A percentile compares a stretch with the other conserved stretches of the same genome.
Evolutionary conservation across 2,113 vertebrate genomes (phyloP).

Genomic region (Synodontis membranacea): DNA sequence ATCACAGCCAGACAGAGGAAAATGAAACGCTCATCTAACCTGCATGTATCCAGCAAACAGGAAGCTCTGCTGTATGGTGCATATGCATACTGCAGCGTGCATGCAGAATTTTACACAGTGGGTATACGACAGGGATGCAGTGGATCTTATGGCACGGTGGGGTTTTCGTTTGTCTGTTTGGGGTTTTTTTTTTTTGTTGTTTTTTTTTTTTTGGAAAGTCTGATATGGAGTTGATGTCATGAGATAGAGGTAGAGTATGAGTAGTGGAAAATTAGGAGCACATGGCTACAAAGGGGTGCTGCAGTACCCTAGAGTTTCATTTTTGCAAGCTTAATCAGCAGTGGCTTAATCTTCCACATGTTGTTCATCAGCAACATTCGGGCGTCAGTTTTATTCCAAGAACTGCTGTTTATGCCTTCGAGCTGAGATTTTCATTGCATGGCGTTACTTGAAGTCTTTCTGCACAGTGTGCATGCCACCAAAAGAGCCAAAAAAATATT

Average conservation of each 20-base stretch:
- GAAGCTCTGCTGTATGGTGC: constrained; percentile 9
- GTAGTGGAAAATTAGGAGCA: constrained; percentile 9
- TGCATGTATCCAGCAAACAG: constrained; percentile 28
- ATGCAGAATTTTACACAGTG: not conserved
- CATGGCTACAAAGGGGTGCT: not conserved
- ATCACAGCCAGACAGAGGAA: constrained; percentile 27
- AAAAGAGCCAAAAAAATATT: not conserved
- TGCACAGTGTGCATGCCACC: not conserved
- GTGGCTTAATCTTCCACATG: constrained; percentile 4
- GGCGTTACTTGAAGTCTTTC: not conserved
- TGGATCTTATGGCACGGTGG: not conserved
- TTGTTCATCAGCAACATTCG: constrained; percentile 5
- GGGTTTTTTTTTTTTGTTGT: not conserved
- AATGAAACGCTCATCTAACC: not conserved
- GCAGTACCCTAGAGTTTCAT: constrained; percentile 5
- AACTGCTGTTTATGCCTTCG: not conserved
- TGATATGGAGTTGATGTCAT: not conserved
- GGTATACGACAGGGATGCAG: too few species aligned
- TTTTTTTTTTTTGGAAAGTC: not conserved
- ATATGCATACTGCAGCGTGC: not conserved
- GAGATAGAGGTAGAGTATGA: not conserved
- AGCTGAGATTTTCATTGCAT: not conserved
- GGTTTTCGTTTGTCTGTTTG: too few species aligned
- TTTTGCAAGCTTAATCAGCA: not conserved
- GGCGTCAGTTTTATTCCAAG: not conserved